phyloP scores from a whole-genome alignment of 2,797 vertebrate genomes.

The Diceros bicornis region DNA sequence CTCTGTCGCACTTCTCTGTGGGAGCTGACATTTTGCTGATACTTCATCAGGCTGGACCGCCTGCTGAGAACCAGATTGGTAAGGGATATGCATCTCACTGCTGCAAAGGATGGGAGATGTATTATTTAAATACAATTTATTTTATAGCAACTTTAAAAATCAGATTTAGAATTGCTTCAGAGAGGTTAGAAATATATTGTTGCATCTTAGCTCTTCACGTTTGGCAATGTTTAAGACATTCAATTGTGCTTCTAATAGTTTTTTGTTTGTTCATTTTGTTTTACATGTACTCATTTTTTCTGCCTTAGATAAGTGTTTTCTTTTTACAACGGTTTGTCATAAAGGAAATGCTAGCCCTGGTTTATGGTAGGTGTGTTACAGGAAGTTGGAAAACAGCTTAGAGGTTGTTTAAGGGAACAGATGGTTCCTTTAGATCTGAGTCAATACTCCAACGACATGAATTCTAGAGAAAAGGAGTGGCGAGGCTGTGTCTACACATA shows the following conservation, averaged over 20 bases:
- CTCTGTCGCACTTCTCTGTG: constrained; percentile 86
- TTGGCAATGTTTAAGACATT: constrained; percentile 19
- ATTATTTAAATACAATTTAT: constrained; percentile 86
- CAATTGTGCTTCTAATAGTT: constrained; percentile 45
- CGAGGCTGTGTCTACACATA: background rate
- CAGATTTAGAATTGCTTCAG: constrained; percentile 62
- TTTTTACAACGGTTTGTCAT: background rate
- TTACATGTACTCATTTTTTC: background rate
- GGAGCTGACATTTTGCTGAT: constrained; percentile 90
- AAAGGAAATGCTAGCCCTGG: background rate
- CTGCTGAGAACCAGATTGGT: constrained; percentile 89
- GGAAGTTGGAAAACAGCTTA: constrained; percentile 40
- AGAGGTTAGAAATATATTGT: constrained; percentile 15
- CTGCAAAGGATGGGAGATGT: constrained; percentile 85
- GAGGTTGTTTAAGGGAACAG: background rate
- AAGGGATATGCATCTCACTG: constrained; percentile 88
- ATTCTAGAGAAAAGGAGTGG: constrained; percentile 11
- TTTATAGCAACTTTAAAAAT: constrained; percentile 81
- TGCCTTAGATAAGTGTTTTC: background rate
- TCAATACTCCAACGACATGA: background rate
- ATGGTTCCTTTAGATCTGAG: background rate
- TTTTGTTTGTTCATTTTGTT: constrained; percentile 26
- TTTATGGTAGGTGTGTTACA: background rate
- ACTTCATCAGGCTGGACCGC: constrained; percentile 88
- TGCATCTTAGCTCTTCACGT: background rate